phyloP scores from a whole-genome alignment of 2,113 vertebrate genomes.

The Brachionichthys hirsutus region DNA sequence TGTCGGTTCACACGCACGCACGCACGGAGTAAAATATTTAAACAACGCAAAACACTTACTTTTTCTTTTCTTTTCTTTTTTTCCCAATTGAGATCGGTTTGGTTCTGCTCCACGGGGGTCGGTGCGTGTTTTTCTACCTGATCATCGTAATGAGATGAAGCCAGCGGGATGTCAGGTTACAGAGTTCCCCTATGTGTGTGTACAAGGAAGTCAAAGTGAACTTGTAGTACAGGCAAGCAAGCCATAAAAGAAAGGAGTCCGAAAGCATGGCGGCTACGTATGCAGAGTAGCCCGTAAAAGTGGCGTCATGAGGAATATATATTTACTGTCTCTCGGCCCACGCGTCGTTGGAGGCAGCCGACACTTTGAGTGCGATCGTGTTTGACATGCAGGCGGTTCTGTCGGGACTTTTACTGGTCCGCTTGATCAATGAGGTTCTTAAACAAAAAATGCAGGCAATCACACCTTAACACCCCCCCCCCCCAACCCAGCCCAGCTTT shows the following conservation, averaged over 20 bases:
- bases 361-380: too few relatives aligned
- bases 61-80: conserved; percentile 13
- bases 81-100: background rate
- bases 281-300: conserved; percentile 64
- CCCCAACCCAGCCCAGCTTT: too few relatives aligned
- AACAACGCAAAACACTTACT: conserved; percentile 38
- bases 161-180: conserved; percentile 35
- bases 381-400: too few relatives aligned
- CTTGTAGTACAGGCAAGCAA: conserved; percentile 59
- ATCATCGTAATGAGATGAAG: conserved; percentile 51
- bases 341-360: too few relatives aligned
- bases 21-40: background rate
- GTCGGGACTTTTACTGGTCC: too few relatives aligned
- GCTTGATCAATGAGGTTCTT: too few relatives aligned
- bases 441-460: too few relatives aligned
- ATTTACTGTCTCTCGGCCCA: too few relatives aligned
- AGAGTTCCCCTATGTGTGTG: conserved; percentile 79
- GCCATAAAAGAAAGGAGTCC: conserved; percentile 48
- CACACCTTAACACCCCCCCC: too few relatives aligned
- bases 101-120: background rate
- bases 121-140: conserved; percentile 10
- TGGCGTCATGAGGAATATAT: too few relatives aligned
- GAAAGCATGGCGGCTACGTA: conserved; percentile 76
- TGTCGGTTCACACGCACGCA: background rate
- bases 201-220: conserved; percentile 81